phyloP scores from a whole-genome alignment of 2,888 invertebrate genomes.

The Flabesymbios commensalis region DNA sequence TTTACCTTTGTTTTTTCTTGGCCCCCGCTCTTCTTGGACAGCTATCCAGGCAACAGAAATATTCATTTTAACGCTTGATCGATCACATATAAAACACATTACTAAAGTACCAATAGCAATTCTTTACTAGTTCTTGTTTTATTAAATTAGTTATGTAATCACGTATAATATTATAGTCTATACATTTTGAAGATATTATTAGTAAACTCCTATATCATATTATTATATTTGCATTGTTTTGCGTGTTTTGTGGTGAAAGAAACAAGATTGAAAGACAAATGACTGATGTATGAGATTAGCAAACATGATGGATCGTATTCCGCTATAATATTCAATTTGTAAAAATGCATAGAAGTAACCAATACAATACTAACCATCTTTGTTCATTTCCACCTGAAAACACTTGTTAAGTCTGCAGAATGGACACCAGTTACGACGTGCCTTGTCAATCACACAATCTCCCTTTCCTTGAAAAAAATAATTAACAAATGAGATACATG shows the following conservation, averaged over 20 bases:
- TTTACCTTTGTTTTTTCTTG: slow-evolving; percentile 66
- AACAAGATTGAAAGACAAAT: too few relatives aligned
- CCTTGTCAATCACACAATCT: slow-evolving; percentile 78
- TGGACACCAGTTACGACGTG: slow-evolving; percentile 85
- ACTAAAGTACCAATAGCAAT: background rate
- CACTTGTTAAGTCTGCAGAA: slow-evolving; percentile 80
- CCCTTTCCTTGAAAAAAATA: slow-evolving; percentile 69
- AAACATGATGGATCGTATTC: background rate
- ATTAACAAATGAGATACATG: too few relatives aligned
- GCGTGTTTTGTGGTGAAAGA: too few relatives aligned
- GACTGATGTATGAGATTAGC: background rate
- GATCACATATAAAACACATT: background rate
- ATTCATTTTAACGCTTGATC: background rate
- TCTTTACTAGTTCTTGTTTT: background rate
- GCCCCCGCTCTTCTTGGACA: slow-evolving; percentile 83
- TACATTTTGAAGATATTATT: too few relatives aligned
- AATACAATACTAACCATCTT: slow-evolving; percentile 72
- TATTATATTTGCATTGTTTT: too few relatives aligned
- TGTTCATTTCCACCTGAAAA: slow-evolving; percentile 78
- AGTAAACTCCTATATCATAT: too few relatives aligned
- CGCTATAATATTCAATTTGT: too few relatives aligned
- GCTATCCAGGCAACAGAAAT: slow-evolving; percentile 69
- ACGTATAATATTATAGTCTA: background rate
- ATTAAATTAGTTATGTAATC: background rate
- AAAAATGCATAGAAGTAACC: too few relatives aligned